Evolutionary conservation across 2,888 invertebrate species (phyloP).

Genomic region (Schrankia costaestrigalis): DNA sequence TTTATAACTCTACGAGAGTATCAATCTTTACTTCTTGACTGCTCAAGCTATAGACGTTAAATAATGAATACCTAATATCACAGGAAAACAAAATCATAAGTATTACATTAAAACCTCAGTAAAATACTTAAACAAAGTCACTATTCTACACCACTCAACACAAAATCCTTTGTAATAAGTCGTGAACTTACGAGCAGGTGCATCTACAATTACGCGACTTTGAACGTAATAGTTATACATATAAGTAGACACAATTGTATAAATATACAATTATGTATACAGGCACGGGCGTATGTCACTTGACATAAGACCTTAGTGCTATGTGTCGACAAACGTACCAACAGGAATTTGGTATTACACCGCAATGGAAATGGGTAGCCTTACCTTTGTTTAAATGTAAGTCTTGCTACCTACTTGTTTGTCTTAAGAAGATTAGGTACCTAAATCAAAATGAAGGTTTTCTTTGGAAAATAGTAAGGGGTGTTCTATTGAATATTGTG

Average conservation of each 20-base stretch:
- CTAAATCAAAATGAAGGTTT: too few species aligned
- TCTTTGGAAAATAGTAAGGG: too few species aligned
- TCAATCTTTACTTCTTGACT: too few species aligned
- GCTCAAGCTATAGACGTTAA: too few species aligned
- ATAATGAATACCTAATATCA: too few species aligned
- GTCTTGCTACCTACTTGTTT: slow-evolving; percentile 25
- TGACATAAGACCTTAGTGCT: slow-evolving; percentile 39
- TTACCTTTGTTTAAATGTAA: slow-evolving; percentile 40
- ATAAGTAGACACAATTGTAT: too few species aligned
- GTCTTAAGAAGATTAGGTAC: too few species aligned
- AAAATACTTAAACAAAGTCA: slow-evolving; percentile 25
- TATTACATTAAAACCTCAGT: slow-evolving; percentile 1
- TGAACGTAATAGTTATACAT: slow-evolving; percentile 54
- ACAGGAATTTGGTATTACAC: slow-evolving; percentile 48
- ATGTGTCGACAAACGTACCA: slow-evolving; percentile 40
- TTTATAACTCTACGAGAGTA: too few species aligned
- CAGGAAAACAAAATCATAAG: neutral
- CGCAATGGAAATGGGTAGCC: slow-evolving; percentile 37
- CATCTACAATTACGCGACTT: slow-evolving; percentile 55
- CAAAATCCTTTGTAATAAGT: slow-evolving; percentile 34
- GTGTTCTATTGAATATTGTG: too few species aligned
- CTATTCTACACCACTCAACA: slow-evolving; percentile 39
- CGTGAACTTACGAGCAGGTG: slow-evolving; percentile 59
- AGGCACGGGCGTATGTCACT: slow-evolving; percentile 26
- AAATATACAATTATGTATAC: slow-evolving; percentile 7